Percentiles rank a stretch among this genome's conserved stretches.
Conservation (phyloP, 2,113 vertebrate genomes). For the Ochotona curzoniae region DNA sequence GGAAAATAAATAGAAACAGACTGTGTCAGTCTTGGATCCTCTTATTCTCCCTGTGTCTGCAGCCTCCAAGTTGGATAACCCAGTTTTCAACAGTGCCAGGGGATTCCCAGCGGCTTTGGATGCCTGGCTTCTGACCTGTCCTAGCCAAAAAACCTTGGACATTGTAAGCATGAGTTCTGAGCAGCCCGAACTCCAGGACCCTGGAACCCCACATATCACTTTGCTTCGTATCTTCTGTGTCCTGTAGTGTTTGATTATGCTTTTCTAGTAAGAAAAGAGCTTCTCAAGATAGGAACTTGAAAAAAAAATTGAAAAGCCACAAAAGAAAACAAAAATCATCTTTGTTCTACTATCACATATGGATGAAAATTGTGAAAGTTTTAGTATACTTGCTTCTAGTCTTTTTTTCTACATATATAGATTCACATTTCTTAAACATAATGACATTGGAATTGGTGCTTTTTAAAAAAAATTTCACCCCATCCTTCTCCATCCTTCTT, state of each 20-base stretch:
- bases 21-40: neutral
- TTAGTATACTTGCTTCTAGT: conserved; percentile 7
- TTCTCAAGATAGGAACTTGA: neutral
- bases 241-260: neutral
- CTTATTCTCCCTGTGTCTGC: neutral
- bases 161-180: neutral
- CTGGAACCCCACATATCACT: neutral
- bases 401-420: neutral
- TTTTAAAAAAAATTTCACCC: neutral
- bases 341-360: neutral
- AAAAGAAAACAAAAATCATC: conserved; percentile 29
- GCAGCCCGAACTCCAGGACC: neutral
- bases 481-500: neutral
- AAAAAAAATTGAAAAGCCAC: conserved; percentile 15
- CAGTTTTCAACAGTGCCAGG: neutral
- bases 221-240: neutral
- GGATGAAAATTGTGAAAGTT: neutral
- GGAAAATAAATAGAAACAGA: neutral
- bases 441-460: neutral
- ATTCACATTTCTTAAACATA: neutral
- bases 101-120: neutral
- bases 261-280: neutral
- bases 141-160: conserved; percentile 3
- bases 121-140: neutral
- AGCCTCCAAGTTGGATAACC: neutral